Evolutionary conservation across 2,113 vertebrate species (phyloP), one percentile per base, ranked within the genome.

Genomic region (Nothobranchius kuhntae): DNA sequence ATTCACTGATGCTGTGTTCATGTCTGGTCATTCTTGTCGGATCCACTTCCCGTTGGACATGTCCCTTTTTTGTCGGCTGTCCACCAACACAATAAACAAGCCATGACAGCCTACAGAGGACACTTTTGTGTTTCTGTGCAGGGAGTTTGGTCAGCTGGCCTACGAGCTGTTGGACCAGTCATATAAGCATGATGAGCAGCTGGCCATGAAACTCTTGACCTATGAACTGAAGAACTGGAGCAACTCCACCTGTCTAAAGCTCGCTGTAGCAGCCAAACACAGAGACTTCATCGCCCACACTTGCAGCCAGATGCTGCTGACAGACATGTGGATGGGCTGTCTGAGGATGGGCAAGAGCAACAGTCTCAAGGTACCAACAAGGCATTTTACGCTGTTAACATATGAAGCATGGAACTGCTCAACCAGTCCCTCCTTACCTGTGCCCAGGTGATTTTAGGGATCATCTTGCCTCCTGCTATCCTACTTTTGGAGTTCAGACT

Each of bases 291-390:
- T 99, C 6, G 98, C 98, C 0, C 98, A 99, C 91, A 99, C 98
- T 9, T 99, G 98, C 87, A 99, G 97, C 87, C 98, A 99, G 92
- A 98, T 99, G 98, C 82, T 99, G 73, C 95, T 99, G 67, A 99
- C 97, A 0, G 96, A 99, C 88, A 99, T 99, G 98, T 99, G 98
- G 97, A 99, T 99, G 98, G 98, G 98, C 51, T 95, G 95, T 2
- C 94, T 99, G 42, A 94, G 96, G 47, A 97, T 98, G 96, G 94
- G 98, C 75, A 98, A 98, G 90, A 99, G 98, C 91, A 98, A 96
- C 62, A 74, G 84, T 45, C 77, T 85, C 21, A 77, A 81, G 76
- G 88, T 84, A 83, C 35, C 2, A 24, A 4, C 26, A 50, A 21
- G 36, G 9, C 54, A 13, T 30, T 30, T 30, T 30, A 30, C 30